Conservation (phyloP, 92 coral and sea anemone genomes). For the Bergia sp. region DNA sequence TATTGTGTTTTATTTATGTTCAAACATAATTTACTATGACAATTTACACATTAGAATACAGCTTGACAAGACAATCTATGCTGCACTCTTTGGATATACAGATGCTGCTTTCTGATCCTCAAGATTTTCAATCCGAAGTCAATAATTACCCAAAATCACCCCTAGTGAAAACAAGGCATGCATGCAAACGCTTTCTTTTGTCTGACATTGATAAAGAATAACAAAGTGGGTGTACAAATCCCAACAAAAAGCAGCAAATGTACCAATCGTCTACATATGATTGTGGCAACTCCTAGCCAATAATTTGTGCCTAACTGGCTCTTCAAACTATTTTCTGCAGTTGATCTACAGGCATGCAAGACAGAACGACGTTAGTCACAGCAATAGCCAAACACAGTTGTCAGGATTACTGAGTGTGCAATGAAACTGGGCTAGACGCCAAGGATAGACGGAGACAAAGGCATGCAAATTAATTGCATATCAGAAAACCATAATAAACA, state of each 20-base stretch:
- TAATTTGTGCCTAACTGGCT: not conserved
- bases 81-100: not conserved
- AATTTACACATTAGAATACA: constrained; percentile 9
- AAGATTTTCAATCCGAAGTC: not conserved
- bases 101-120: constrained; percentile 4
- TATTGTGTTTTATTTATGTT: constrained; percentile 34
- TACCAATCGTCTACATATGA: not conserved
- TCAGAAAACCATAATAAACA: constrained; percentile 7
- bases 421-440: not conserved
- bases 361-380: not conserved
- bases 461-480: constrained; percentile 21
- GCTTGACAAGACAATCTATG: not conserved
- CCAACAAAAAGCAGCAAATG: constrained; percentile 28
- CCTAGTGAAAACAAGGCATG: not conserved
- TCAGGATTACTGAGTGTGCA: not conserved
- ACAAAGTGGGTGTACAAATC: not conserved
- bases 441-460: not conserved
- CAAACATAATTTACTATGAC: not conserved
- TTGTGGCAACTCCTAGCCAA: not conserved
- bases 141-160: not conserved
- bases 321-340: constrained; percentile 20
- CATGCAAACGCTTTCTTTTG: not conserved
- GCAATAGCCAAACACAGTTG: not conserved
- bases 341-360: constrained; percentile 16
- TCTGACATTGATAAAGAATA: not conserved